Percentiles rank a stretch among this genome's conserved stretches.
Evolutionary conservation across 2,797 vertebrate genomes (phyloP).

Genomic region (Argya squamiceps): DNA sequence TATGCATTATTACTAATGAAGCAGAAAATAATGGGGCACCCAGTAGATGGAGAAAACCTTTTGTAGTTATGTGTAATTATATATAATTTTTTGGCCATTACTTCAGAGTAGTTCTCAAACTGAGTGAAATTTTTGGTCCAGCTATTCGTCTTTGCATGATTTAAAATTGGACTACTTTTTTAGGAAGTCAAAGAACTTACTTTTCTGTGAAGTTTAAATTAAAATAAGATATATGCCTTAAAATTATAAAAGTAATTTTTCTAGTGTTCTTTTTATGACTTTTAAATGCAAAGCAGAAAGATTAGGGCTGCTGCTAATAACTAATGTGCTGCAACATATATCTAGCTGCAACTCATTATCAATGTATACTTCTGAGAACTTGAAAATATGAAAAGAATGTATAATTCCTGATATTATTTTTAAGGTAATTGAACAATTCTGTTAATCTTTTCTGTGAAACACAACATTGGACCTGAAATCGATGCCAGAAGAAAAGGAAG

Average conservation of each 20-base stretch:
- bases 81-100: conserved; percentile 33
- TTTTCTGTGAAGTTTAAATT: not conserved
- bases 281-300: not conserved
- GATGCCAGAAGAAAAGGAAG: not conserved
- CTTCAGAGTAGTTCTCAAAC: conserved; percentile 37
- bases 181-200: not conserved
- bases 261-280: not conserved
- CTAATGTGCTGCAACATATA: not conserved
- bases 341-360: not conserved
- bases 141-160: not conserved
- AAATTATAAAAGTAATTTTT: conserved; percentile 1
- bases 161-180: not conserved
- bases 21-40: not conserved
- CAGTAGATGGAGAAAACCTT: not conserved
- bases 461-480: not conserved
- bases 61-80: conserved; percentile 36
- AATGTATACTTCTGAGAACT: not conserved
- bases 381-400: not conserved
- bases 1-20: conserved; percentile 3
- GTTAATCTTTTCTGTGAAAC: not conserved
- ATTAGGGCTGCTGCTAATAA: not conserved
- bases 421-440: not conserved
- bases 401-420: not conserved
- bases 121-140: conserved; percentile 4
- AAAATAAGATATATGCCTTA: not conserved